A percentile compares a stretch with the other conserved stretches of the same genome.
Evolutionary conservation across 1,140 invertebrate genomes (phyloP).

Genomic region (Hyles euphorbiae): DNA sequence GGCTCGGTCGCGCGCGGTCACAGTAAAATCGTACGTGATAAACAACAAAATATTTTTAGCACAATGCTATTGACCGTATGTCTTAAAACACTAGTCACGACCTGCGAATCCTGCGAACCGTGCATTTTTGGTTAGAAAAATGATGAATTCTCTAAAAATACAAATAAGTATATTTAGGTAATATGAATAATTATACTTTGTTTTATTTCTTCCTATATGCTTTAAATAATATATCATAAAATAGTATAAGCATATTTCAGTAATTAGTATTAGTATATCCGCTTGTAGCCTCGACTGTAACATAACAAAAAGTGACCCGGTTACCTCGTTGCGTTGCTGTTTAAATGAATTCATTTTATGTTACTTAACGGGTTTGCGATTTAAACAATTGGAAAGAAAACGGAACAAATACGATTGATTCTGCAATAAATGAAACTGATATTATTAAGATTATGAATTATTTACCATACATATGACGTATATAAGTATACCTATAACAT

Average conservation of each 20-base stretch:
- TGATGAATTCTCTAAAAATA: too few species aligned
- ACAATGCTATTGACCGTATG: slow-evolving; percentile 21
- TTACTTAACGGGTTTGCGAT: slow-evolving; percentile 21
- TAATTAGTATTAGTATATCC: slow-evolving; percentile 9
- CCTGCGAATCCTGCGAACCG: slow-evolving; percentile 41
- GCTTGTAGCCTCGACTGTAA: slow-evolving; percentile 24
- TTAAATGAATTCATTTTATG: slow-evolving; percentile 25
- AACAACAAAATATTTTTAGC: slow-evolving; percentile 37
- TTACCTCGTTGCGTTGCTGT: slow-evolving; percentile 41
- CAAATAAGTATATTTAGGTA: too few species aligned
- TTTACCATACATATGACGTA: too few species aligned
- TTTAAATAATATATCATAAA: too few species aligned
- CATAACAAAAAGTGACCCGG: slow-evolving; percentile 52
- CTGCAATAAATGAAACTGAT: too few species aligned
- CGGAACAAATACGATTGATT: too few species aligned
- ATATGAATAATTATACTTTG: too few species aligned
- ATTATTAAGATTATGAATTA: too few species aligned
- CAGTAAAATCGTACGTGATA: slow-evolving; percentile 33
- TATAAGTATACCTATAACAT: too few species aligned
- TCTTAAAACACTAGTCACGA: slow-evolving; percentile 54
- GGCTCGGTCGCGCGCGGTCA: slow-evolving; percentile 11
- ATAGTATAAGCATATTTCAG: too few species aligned
- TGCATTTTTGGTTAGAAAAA: neutral
- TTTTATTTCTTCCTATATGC: too few species aligned
- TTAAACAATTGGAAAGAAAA: neutral